Conservation (phyloP, 2,797 vertebrate genomes). For the Urosaurus nigricauda region DNA sequence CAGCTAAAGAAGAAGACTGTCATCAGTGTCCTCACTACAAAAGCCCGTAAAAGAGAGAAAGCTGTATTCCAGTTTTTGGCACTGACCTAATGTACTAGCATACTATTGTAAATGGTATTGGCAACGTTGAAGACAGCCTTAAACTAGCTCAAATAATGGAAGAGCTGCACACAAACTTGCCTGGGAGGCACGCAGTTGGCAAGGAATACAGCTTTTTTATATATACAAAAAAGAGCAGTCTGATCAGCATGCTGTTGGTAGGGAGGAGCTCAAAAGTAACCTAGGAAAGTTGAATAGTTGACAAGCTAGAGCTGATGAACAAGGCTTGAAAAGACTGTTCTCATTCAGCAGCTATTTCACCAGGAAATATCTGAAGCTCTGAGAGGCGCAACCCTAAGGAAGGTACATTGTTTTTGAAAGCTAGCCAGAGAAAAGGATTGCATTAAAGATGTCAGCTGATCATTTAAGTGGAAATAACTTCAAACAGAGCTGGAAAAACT, state of each 20-base stretch:
- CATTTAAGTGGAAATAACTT: not conserved
- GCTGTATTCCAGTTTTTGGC: not conserved
- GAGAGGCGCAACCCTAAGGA: not conserved
- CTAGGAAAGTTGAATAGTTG: not conserved
- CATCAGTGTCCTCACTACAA: too few species aligned
- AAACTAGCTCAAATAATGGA: not conserved
- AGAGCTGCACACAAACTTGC: not conserved
- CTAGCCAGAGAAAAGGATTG: not conserved
- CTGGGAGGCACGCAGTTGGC: not conserved
- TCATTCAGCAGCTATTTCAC: not conserved
- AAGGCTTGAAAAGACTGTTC: not conserved
- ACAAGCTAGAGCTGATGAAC: not conserved
- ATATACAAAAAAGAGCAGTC: not conserved
- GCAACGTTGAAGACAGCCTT: not conserved
- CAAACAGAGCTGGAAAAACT: not conserved
- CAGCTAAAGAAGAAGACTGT: too few species aligned
- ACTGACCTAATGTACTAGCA: not conserved
- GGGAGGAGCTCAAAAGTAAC: not conserved
- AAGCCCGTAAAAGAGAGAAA: not conserved
- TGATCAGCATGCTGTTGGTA: not conserved
- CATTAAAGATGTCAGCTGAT: not conserved
- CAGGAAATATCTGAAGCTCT: not conserved
- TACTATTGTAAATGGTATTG: not conserved
- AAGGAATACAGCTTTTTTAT: not conserved
- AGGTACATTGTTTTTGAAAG: not conserved